Conservation (phyloP, 1,140 invertebrate species). For the Heliconius himera region DNA sequence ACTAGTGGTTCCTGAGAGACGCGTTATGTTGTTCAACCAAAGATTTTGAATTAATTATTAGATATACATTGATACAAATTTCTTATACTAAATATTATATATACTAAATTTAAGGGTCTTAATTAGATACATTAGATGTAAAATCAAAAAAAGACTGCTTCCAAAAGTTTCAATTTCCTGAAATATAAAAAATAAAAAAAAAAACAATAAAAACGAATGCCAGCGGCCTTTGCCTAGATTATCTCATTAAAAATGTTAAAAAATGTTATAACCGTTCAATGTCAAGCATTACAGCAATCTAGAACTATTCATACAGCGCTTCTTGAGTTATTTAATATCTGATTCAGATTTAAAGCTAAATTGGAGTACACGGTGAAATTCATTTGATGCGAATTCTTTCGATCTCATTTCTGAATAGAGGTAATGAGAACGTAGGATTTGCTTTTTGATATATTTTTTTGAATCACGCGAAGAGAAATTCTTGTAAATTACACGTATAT, state of each 20-base stretch:
- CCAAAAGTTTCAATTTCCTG: neutral
- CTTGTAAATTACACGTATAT: neutral
- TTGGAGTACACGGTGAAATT: constrained; percentile 32
- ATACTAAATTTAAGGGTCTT: too few relatives aligned
- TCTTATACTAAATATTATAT: too few relatives aligned
- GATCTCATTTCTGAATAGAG: constrained; percentile 18
- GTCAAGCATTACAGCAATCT: constrained; percentile 27
- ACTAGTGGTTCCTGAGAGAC: too few relatives aligned
- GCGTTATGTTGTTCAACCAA: too few relatives aligned
- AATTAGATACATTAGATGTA: neutral
- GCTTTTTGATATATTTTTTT: neutral
- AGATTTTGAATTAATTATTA: too few relatives aligned
- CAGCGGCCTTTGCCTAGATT: constrained; percentile 2
- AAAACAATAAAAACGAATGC: neutral
- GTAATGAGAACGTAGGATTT: constrained; percentile 33
- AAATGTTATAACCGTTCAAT: constrained; percentile 11
- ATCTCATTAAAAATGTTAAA: neutral
- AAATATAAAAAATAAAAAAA: neutral
- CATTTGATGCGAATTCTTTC: constrained; percentile 32
- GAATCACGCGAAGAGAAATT: neutral
- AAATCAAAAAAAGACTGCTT: neutral
- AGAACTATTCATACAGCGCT: constrained; percentile 20
- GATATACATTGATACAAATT: too few relatives aligned
- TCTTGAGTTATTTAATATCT: constrained; percentile 35
- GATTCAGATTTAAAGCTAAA: constrained; percentile 26